Base-by-base conservation (phyloP, 2,888 invertebrate genomes). In the Mactromeris polynyma region DNA sequence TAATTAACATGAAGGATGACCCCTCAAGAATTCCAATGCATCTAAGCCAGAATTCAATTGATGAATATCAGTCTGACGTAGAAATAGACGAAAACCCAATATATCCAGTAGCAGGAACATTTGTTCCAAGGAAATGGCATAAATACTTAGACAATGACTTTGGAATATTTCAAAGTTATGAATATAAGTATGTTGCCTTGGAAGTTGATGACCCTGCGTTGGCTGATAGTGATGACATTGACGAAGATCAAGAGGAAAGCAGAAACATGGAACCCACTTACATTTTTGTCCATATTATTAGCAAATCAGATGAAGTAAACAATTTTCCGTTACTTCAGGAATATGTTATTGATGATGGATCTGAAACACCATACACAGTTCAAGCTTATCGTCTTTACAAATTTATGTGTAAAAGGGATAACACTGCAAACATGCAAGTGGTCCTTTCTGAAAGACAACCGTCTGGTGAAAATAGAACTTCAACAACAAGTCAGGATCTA, bases 111-210 rank as follows among this genome's bases (percentile, higher is more conserved):
- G 87, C 91, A 54, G 94, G 94, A 19, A 88, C 51, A 14, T 90
- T 88, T 88, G 87, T 94, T 38, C 92, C 93, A 1, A 54, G 86
- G 26, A 58, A 86, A 19, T 81, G 80, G 31, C 93, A 93, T 81
- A 82, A 82, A 46, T 89, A 89, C 26, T 88, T 94, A 36, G 89
- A 90, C 81, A 90, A 92, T 77, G 86, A 64, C 36, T 92, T 91
- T 81, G 54, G 58, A 38, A n/a, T 83, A 33, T 91, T 93, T 81
- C 51, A 87, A 26, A 82, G 88, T 38, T 88, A 88, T 73, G 83
- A 90, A 2, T 87, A 69, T 21, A 91, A 92, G 54, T 93, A 89
- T 85, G 90, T 93, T 17, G 94, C 92, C 17, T 90, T 82, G 80
- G 92, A 92, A 51, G 46, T 94, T 14, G 88, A 89, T 51, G 94